Evolutionary conservation across 1,140 invertebrate genomes (phyloP).

Genomic region (Drosophila pandora): DNA sequence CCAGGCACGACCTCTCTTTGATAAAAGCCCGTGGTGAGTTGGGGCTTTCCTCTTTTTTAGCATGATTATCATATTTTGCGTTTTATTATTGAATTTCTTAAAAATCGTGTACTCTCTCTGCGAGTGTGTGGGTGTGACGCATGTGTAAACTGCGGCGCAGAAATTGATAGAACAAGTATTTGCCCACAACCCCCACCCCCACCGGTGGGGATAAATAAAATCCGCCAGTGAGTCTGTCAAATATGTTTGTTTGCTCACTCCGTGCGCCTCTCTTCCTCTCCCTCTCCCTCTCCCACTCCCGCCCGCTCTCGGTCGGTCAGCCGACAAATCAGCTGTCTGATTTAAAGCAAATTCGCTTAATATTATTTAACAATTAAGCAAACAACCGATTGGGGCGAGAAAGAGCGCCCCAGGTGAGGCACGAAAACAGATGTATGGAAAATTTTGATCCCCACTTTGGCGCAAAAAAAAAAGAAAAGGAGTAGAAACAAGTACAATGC

Average conservation of each 20-base stretch:
- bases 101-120: conserved; percentile 9
- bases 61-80: conserved; percentile 64
- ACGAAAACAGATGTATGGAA: conserved; percentile 51
- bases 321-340: conserved; percentile 66
- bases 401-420: conserved; percentile 19
- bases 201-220: conserved; percentile 13
- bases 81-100: conserved; percentile 74
- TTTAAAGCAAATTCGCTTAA: conserved; percentile 65
- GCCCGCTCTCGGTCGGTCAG: conserved; percentile 32
- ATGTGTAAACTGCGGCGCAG: conserved; percentile 63
- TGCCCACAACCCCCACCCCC: neutral
- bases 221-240: conserved; percentile 52
- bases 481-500: neutral
- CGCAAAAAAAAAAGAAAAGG: conserved; percentile 19
- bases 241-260: conserved; percentile 46
- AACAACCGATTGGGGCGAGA: conserved; percentile 24
- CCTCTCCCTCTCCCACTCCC: conserved; percentile 1
- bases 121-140: conserved; percentile 53
- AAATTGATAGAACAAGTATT: conserved; percentile 33
- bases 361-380: conserved; percentile 69
- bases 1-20: conserved; percentile 29
- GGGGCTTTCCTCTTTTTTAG: conserved; percentile 39
- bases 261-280: conserved; percentile 19
- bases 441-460: conserved; percentile 47
- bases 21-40: conserved; percentile 57